Conservation (phyloP, 2,797 vertebrate genomes). For the Sebastes steindachneri region DNA sequence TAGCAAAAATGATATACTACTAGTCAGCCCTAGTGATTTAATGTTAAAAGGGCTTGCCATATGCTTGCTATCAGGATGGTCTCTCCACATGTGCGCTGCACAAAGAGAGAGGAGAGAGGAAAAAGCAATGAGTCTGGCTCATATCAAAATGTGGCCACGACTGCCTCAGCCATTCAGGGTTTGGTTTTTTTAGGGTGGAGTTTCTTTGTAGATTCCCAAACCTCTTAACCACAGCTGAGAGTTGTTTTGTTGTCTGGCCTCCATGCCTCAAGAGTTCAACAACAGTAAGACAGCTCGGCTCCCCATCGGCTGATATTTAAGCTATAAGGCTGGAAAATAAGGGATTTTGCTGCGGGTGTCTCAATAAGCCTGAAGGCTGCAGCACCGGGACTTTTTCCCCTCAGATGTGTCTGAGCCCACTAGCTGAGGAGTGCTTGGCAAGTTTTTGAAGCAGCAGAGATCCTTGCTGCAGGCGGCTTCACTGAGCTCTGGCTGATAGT, state of each 20-base stretch:
- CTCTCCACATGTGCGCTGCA: background rate
- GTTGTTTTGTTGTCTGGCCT: slow-evolving; percentile 67
- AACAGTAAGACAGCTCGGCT: slow-evolving; percentile 55
- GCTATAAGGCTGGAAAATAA: slow-evolving; percentile 61
- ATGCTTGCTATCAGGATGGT: background rate
- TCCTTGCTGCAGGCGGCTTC: slow-evolving; percentile 52
- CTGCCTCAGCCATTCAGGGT: background rate
- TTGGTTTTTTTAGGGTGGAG: background rate
- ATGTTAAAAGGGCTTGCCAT: background rate
- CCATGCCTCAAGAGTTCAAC: slow-evolving; percentile 54
- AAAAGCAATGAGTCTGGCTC: background rate
- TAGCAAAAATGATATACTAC: background rate
- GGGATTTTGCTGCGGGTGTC: slow-evolving; percentile 54
- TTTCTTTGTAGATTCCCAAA: slow-evolving; percentile 53
- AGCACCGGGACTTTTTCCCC: slow-evolving; percentile 27
- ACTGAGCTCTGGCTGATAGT: slow-evolving; percentile 27
- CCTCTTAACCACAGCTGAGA: slow-evolving; percentile 60
- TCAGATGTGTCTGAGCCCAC: slow-evolving; percentile 53
- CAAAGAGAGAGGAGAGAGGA: background rate
- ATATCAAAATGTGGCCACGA: background rate
- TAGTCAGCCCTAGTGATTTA: background rate
- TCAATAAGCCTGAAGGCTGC: slow-evolving; percentile 57
- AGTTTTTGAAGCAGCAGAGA: slow-evolving; percentile 52
- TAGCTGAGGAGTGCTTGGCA: slow-evolving; percentile 57
- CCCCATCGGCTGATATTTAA: slow-evolving; percentile 63